Conservation (phyloP, 2,888 invertebrate genomes). For the Cerceris ruficornis region DNA sequence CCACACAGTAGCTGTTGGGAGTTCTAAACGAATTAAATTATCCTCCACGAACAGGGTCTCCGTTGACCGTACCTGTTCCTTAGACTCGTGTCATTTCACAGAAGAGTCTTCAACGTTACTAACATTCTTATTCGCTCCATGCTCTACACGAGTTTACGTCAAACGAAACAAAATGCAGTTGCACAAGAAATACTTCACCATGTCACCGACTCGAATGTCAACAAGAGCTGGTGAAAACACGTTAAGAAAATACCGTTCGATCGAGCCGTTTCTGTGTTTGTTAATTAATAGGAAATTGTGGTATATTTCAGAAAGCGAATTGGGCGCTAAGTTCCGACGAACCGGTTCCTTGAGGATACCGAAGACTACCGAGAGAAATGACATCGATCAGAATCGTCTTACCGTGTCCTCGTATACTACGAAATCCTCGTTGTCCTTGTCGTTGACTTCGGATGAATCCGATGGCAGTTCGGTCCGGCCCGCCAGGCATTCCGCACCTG, state of each 20-base stretch:
- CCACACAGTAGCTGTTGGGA: conserved; percentile 58
- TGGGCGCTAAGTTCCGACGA: conserved; percentile 68
- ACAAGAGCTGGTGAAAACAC: too few species aligned
- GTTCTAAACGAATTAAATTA: conserved; percentile 70
- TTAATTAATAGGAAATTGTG: background rate
- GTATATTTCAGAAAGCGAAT: conserved; percentile 70
- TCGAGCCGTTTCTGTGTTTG: too few species aligned
- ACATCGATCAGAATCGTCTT: conserved; percentile 55
- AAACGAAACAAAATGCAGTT: too few species aligned
- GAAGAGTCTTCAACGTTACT: too few species aligned
- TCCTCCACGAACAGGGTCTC: conserved; percentile 36
- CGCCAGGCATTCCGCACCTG: conserved; percentile 70
- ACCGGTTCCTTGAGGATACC: conserved; percentile 70
- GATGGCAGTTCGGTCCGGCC: conserved; percentile 52
- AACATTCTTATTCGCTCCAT: too few species aligned
- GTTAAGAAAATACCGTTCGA: too few species aligned
- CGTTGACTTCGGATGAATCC: conserved; percentile 37
- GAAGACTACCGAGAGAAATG: conserved; percentile 48
- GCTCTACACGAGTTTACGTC: too few species aligned
- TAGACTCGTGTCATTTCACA: conserved; percentile 28
- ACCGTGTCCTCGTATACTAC: conserved; percentile 50
- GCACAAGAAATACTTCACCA: too few species aligned
- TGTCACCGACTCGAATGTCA: too few species aligned
- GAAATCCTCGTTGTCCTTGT: conserved; percentile 31
- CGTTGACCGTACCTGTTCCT: conserved; percentile 36